These are phyloP conservation scores for Marmota monax DNA, from an alignment of 2,113 vertebrate species.

Conservation along the genomic window DNA sequence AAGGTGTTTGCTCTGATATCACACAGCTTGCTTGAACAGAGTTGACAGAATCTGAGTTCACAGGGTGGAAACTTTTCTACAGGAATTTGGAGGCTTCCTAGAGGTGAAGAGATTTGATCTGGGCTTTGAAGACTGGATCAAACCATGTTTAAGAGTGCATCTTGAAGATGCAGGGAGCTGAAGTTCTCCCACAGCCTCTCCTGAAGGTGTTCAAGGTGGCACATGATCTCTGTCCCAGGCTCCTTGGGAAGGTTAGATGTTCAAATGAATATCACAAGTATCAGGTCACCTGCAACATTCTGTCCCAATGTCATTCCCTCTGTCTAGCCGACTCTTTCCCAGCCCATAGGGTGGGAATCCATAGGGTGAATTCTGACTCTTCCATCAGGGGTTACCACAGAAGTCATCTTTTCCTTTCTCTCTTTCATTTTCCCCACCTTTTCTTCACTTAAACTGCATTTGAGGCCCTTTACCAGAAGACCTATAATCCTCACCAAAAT, in stretches of 20 bases:
- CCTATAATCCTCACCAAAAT: neutral
- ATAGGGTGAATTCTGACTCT: neutral
- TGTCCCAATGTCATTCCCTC: neutral
- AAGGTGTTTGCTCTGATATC: slow-evolving; percentile 36
- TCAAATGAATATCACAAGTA: neutral
- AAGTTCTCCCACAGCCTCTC: neutral
- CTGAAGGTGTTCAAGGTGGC: neutral
- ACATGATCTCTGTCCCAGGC: neutral
- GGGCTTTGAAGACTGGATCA: neutral
- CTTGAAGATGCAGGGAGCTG: neutral
- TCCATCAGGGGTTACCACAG: neutral
- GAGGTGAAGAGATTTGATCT: neutral
- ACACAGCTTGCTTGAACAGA: neutral
- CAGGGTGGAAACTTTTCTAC: neutral
- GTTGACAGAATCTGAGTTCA: neutral
- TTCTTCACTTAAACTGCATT: neutral
- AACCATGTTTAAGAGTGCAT: neutral
- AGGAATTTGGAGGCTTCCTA: neutral
- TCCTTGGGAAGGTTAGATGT: neutral
- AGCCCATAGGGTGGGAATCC: neutral
- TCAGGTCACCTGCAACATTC: neutral
- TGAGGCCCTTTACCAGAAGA: neutral
- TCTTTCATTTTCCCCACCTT: neutral
- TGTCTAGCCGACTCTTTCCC: neutral
- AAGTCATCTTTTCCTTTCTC: neutral